Evolutionary conservation across 2,797 vertebrate genomes (phyloP).

Genomic region (Enteromius fasciolatus): DNA sequence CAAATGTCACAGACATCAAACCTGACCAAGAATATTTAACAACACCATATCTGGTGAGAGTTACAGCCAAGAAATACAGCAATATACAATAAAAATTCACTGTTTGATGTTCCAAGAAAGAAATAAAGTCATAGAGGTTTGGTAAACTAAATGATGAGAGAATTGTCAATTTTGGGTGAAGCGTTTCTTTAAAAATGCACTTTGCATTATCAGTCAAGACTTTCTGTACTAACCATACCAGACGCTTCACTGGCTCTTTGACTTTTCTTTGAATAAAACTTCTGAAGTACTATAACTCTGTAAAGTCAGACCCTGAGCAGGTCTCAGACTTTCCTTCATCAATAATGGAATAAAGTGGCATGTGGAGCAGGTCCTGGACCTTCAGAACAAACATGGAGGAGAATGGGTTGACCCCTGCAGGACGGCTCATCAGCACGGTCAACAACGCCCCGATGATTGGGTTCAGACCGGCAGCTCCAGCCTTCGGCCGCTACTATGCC

Average conservation of each 20-base stretch:
- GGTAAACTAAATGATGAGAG: background rate
- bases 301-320: slow-evolving; percentile 28
- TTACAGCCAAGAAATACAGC: background rate
- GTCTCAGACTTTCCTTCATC: slow-evolving; percentile 36
- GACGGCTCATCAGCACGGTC: slow-evolving; percentile 77
- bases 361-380: slow-evolving; percentile 53
- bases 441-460: slow-evolving; percentile 75
- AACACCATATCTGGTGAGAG: background rate
- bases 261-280: slow-evolving; percentile 48
- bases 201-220: slow-evolving; percentile 35
- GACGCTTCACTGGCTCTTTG: slow-evolving; percentile 55
- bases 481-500: slow-evolving; percentile 26
- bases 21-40: background rate
- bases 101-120: background rate
- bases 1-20: background rate
- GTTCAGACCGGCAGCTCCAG: slow-evolving; percentile 62
- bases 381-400: slow-evolving; percentile 74
- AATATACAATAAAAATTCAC: background rate
- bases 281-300: slow-evolving; percentile 31
- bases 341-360: slow-evolving; percentile 38
- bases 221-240: slow-evolving; percentile 44
- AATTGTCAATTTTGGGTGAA: background rate
- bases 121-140: background rate
- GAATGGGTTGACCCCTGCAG: slow-evolving; percentile 70
- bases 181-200: background rate